phyloP scores from a whole-genome alignment of 2,888 invertebrate species.

The Blomia tropicalis region DNA sequence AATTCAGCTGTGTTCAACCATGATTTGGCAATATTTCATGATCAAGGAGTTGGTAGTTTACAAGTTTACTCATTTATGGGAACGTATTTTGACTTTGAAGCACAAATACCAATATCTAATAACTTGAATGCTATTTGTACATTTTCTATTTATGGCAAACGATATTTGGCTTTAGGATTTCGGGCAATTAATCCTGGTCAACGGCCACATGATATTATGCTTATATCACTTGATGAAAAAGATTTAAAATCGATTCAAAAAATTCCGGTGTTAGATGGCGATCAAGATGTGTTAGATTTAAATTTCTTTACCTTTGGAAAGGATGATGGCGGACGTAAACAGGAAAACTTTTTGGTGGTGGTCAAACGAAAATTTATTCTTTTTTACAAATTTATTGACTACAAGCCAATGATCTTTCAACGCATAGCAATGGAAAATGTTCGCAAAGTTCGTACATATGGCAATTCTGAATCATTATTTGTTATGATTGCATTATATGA shows the following conservation, averaged over 20 bases:
- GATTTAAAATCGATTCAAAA: not conserved
- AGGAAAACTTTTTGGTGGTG: not conserved
- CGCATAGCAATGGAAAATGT: not conserved
- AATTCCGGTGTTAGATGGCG: not conserved
- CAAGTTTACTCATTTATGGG: not conserved
- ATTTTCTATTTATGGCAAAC: not conserved
- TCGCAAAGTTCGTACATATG: not conserved
- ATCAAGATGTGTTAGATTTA: not conserved
- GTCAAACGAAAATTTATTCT: not conserved
- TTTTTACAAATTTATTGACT: not conserved
- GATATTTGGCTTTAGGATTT: not conserved
- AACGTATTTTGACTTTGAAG: slow-evolving; percentile 1
- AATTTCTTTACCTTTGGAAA: not conserved
- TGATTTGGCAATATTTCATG: not conserved
- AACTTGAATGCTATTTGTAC: not conserved
- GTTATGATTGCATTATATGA: not conserved
- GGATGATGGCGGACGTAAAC: not conserved
- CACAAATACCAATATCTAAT: not conserved
- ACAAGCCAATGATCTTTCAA: not conserved
- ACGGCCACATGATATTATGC: not conserved
- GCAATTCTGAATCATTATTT: not conserved
- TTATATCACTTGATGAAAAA: not conserved
- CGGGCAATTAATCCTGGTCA: not conserved
- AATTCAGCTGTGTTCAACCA: not conserved
- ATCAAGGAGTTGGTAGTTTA: not conserved